Evolutionary conservation across 92 coral and sea anemone species (phyloP).

Genomic region (Porites cylindrica): DNA sequence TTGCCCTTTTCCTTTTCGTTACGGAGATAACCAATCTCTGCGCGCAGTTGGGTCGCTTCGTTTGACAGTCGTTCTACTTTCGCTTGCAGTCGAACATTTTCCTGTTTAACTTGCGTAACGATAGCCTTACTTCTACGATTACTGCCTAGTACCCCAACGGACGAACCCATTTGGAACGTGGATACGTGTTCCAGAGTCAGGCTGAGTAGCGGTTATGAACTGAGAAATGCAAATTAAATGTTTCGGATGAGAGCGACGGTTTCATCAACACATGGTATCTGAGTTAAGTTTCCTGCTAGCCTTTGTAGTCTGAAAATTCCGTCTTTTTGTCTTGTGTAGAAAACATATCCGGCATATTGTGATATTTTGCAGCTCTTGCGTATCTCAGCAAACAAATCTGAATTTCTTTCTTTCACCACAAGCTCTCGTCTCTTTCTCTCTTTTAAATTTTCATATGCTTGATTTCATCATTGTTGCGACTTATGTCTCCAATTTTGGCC

Average conservation of each 20-base stretch:
- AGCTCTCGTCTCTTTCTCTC: too few species aligned
- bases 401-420: too few species aligned
- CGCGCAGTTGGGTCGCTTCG: constrained; percentile 2
- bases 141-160: not conserved
- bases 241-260: not conserved
- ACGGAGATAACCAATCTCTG: not conserved
- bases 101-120: constrained; percentile 19
- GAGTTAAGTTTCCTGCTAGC: constrained; percentile 6
- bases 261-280: not conserved
- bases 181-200: not conserved
- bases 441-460: too few species aligned
- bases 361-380: not conserved
- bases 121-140: not conserved
- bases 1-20: not conserved
- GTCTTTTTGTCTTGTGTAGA: too few species aligned
- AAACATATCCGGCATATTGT: not conserved
- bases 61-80: constrained; percentile 13
- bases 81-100: constrained; percentile 37
- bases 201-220: too few species aligned
- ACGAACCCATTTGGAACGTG: constrained; percentile 4
- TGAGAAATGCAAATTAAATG: not conserved
- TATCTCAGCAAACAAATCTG: too few species aligned
- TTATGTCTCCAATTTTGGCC: too few species aligned
- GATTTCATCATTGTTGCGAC: too few species aligned
- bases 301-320: not conserved